Evolutionary conservation across 2,797 vertebrate genomes (phyloP).

Genomic region (Monodelphis domestica): DNA sequence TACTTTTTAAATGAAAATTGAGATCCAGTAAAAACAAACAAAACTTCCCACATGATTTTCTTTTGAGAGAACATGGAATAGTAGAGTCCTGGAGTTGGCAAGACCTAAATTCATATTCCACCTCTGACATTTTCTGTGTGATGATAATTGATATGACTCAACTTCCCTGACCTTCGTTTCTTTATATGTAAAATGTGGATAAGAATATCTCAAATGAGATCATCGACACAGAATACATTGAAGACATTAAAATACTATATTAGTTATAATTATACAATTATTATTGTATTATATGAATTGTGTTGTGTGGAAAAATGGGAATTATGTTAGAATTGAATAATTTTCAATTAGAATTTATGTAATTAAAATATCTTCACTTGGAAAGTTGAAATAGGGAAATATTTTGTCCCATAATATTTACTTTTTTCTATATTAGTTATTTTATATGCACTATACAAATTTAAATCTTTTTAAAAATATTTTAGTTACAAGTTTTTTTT

Average conservation of each 20-base stretch:
- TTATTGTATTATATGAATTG: background rate
- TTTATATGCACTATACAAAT: background rate
- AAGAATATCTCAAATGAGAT: too few relatives aligned
- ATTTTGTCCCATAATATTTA: background rate
- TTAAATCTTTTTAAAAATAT: too few relatives aligned
- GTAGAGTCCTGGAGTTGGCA: background rate
- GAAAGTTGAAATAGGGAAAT: background rate
- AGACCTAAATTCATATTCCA: background rate
- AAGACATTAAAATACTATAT: background rate
- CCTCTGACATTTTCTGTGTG: background rate
- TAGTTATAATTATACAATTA: background rate
- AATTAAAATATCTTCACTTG: background rate
- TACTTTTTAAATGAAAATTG: background rate
- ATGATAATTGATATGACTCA: background rate
- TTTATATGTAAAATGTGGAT: background rate
- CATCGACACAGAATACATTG: background rate
- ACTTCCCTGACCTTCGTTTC: background rate
- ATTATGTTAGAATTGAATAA: background rate
- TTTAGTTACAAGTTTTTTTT: too few relatives aligned
- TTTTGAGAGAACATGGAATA: background rate
- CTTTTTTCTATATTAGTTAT: background rate
- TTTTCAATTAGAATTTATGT: background rate
- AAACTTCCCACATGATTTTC: background rate
- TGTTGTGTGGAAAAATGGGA: background rate
- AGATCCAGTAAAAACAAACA: background rate